Percentiles rank a stretch among this genome's conserved stretches.
These are phyloP conservation scores for Montipora efflorescens DNA, from an alignment of 64 coral and sea anemone species.

Conservation along the genomic window DNA sequence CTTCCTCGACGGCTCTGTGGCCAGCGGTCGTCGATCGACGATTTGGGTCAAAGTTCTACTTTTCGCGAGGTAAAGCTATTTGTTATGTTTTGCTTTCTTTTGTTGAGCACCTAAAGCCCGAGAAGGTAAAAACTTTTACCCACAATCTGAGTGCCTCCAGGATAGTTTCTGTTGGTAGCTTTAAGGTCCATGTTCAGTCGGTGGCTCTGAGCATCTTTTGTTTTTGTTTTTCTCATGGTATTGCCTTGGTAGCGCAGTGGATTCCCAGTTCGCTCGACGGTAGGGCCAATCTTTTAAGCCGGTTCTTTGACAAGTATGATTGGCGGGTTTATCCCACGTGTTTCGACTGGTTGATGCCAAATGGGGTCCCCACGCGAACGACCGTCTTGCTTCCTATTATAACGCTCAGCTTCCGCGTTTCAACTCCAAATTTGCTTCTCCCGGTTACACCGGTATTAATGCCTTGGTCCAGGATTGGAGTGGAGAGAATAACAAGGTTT, in stretches of 20 bases:
- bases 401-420: too few species aligned
- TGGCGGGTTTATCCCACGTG: background rate
- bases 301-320: background rate
- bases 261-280: too few species aligned
- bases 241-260: too few species aligned
- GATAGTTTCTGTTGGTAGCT: background rate
- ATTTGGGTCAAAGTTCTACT: background rate
- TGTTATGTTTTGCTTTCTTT: background rate
- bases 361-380: too few species aligned
- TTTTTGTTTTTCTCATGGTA: background rate
- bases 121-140: background rate
- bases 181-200: background rate
- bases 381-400: too few species aligned
- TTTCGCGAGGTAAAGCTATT: background rate
- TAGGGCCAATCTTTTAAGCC: background rate
- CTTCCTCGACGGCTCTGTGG: background rate
- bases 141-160: background rate
- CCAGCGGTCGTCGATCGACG: background rate
- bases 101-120: background rate
- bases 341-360: background rate
- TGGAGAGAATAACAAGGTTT: too few species aligned
- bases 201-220: background rate
- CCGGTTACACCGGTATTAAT: too few species aligned
- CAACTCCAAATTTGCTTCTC: too few species aligned
- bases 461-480: too few species aligned